phyloP scores from a whole-genome alignment of 2,888 invertebrate species.

The Hydraecia micacea region DNA sequence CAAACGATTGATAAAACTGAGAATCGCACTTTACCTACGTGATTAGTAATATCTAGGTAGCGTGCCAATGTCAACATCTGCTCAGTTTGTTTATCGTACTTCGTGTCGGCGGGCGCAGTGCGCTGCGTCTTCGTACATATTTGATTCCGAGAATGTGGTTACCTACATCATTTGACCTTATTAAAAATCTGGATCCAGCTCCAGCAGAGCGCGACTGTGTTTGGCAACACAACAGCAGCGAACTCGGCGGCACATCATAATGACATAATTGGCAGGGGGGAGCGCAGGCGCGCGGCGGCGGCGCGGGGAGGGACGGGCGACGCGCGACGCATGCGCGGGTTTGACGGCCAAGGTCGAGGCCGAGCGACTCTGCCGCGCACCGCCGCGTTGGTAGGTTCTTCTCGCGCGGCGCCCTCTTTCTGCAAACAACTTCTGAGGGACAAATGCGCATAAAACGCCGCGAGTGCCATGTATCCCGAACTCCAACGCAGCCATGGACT shows the following conservation, averaged over 20 bases:
- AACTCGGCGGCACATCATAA: constrained; percentile 78
- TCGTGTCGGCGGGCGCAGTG: neutral
- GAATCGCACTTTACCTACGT: constrained; percentile 28
- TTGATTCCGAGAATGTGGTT: constrained; percentile 50
- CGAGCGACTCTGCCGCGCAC: constrained; percentile 89
- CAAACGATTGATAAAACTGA: constrained; percentile 41
- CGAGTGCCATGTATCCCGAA: constrained; percentile 76
- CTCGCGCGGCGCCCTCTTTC: constrained; percentile 82
- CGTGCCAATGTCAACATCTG: constrained; percentile 39
- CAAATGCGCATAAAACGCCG: constrained; percentile 82
- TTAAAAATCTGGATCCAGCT: constrained; percentile 76
- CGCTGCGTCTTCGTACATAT: constrained; percentile 34
- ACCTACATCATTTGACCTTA: constrained; percentile 62
- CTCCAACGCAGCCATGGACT: constrained; percentile 47
- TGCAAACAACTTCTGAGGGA: constrained; percentile 79
- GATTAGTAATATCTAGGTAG: constrained; percentile 18
- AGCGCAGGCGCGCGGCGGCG: constrained; percentile 68
- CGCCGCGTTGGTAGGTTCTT: constrained; percentile 86
- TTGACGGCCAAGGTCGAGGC: constrained; percentile 91
- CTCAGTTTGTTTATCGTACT: constrained; percentile 6
- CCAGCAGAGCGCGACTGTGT: constrained; percentile 84
- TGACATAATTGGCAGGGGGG: constrained; percentile 89
- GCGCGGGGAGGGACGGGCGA: constrained; percentile 68
- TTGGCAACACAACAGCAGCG: constrained; percentile 85
- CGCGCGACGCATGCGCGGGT: constrained; percentile 89